Conservation (phyloP, 2,888 invertebrate genomes). For the Polyommatus iphigenia region DNA sequence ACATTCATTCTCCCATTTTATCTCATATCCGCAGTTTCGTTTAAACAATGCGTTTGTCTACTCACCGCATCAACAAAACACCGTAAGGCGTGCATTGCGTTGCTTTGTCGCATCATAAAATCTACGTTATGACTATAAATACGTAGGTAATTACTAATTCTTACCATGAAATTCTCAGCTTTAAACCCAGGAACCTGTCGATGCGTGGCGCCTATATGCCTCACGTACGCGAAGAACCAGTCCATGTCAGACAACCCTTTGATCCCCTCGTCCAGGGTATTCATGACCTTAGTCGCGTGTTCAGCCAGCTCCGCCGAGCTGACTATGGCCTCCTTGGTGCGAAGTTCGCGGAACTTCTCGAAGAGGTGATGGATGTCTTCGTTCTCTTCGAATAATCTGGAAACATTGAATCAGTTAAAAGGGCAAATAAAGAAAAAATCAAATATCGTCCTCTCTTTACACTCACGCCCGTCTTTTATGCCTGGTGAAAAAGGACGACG, state of each 20-base stretch:
- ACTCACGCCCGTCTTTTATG: too few species aligned
- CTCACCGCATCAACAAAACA: too few species aligned
- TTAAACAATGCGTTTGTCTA: too few species aligned
- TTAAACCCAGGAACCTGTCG: slow-evolving; percentile 90
- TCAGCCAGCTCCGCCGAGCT: slow-evolving; percentile 90
- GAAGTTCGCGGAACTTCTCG: slow-evolving; percentile 87
- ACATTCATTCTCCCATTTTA: too few species aligned
- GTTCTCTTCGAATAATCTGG: slow-evolving; percentile 92
- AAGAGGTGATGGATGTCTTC: slow-evolving; percentile 87
- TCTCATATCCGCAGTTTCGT: too few species aligned
- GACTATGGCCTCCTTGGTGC: slow-evolving; percentile 87
- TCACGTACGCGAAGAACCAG: slow-evolving; percentile 87
- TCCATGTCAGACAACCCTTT: slow-evolving; percentile 90
- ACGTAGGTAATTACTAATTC: slow-evolving; percentile 40
- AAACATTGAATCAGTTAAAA: slow-evolving; percentile 38
- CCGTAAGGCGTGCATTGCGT: too few species aligned
- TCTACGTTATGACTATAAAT: too few species aligned
- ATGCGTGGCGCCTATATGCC: slow-evolving; percentile 90
- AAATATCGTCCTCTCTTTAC: too few species aligned
- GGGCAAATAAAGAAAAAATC: too few species aligned
- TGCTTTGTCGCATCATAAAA: too few species aligned
- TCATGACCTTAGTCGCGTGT: slow-evolving; percentile 93
- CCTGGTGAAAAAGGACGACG: too few species aligned
- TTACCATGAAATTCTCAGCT: slow-evolving; percentile 92
- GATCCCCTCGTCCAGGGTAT: slow-evolving; percentile 92